Evolutionary conservation across 2,113 vertebrate species (phyloP), one percentile per base, ranked within the genome.

Genomic region (Haemorhous mexicanus): DNA sequence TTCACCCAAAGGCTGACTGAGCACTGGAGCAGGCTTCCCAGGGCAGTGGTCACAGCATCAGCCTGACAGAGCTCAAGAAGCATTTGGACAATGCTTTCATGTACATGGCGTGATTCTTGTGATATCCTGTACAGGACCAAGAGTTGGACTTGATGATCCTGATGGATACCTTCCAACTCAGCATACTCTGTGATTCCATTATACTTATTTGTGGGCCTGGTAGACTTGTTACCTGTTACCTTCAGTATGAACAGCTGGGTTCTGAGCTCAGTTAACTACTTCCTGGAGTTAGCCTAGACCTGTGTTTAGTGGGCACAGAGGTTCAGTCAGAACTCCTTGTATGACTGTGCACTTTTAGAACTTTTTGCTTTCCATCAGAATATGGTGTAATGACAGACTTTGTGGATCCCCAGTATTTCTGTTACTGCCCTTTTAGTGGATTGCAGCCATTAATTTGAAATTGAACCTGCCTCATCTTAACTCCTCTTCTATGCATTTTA

Each of bases 381-480:
- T 7, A 16, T 8, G 50, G 21, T 37, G 11, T 69, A 55, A 70
- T 46, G 37, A 55, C 49, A 74, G 27, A 74, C 64, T 84, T 44
- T 16, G 24, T 46, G 39, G 59, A 27, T 76, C 18, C 33, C 13
- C 39, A 55, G 21, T 43, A 61, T 76, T 96, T 83, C 69, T 85
- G 24, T 69, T 68, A 91, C 35, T 72, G 66, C 41, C 30, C 10
- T 90, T 81, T 79, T 86, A 72, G 74, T 74, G 69, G 39, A 72
- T 49, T 76, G 39, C 59, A 85, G n/a, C 46, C 64, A 87, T 76
- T 93, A 80, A 90, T 74, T 78, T 84, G 84, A 87, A 95, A 74
- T 75, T 73, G 77, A 79, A 59, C 35, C 70, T 79, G 67, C 17
- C n/a, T 83, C 63, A 73, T n/a, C 63, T 85, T 61, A 94, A 84